Evolutionary conservation across 2,888 invertebrate species (phyloP).

Genomic region (Apantesis nais): DNA sequence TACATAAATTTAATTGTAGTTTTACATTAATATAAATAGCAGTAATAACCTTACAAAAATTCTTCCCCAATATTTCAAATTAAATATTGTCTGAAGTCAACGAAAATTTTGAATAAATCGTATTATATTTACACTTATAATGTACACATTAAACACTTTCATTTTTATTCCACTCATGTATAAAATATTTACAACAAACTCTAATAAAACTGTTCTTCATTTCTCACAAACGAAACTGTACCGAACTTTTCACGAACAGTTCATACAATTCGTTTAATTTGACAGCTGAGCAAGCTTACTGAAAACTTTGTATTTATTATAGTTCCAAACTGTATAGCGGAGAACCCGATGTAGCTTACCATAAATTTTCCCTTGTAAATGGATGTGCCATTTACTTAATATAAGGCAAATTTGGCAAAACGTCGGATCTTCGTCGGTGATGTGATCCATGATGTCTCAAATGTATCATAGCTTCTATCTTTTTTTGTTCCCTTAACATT

Average conservation of each 20-base stretch:
- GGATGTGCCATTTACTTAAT: slow-evolving; percentile 65
- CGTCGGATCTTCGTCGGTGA: slow-evolving; percentile 73
- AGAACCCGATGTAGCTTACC: slow-evolving; percentile 41
- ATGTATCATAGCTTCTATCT: slow-evolving; percentile 76
- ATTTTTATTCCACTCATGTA: slow-evolving; percentile 59
- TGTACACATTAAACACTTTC: slow-evolving; percentile 67
- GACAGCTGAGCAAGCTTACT: slow-evolving; percentile 10
- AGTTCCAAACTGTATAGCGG: slow-evolving; percentile 14
- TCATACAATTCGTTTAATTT: slow-evolving; percentile 15
- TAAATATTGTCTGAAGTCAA: slow-evolving; percentile 72
- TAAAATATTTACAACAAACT: slow-evolving; percentile 57
- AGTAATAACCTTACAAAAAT: slow-evolving; percentile 22
- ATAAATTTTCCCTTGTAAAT: slow-evolving; percentile 24
- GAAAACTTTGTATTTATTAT: slow-evolving; percentile 22
- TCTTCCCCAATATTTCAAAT: slow-evolving; percentile 29
- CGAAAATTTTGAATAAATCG: slow-evolving; percentile 57
- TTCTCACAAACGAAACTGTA: slow-evolving; percentile 26
- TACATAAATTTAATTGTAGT: background rate
- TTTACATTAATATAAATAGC: slow-evolving; percentile 14
- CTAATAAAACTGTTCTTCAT: slow-evolving; percentile 24
- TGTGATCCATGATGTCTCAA: slow-evolving; percentile 78
- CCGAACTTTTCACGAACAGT: slow-evolving; percentile 23
- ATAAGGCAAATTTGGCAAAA: slow-evolving; percentile 71
- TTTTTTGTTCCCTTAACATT: slow-evolving; percentile 74
- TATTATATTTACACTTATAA: slow-evolving; percentile 66